phyloP scores from a whole-genome alignment of 2,797 vertebrate genomes.

The Halcyon smyrnensis region DNA sequence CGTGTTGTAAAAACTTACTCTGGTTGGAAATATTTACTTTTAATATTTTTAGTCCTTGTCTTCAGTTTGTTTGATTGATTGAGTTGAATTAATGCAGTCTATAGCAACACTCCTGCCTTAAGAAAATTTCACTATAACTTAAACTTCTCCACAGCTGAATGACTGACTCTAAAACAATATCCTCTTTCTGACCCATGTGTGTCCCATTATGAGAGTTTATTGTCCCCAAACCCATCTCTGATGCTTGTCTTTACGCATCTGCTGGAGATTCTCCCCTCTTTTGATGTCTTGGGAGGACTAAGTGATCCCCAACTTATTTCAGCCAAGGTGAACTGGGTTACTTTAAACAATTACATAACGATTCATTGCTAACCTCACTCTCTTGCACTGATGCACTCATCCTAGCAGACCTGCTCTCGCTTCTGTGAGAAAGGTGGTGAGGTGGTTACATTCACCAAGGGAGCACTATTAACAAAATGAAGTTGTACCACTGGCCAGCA shows the following conservation, averaged over 20 bases:
- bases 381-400: not conserved
- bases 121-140: not conserved
- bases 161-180: not conserved
- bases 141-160: not conserved
- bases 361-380: not conserved
- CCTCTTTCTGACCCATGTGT: not conserved
- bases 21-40: slow-evolving; percentile 12
- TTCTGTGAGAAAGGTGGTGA: not conserved
- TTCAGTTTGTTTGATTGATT: not conserved
- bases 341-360: not conserved
- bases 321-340: not conserved
- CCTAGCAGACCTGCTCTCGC: not conserved
- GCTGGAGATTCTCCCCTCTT: not conserved
- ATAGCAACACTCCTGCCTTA: not conserved
- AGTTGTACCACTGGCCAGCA: not conserved
- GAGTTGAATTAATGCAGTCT: not conserved
- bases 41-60: not conserved
- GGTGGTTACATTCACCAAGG: not conserved
- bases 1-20: not conserved
- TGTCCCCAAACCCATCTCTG: not conserved
- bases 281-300: not conserved
- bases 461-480: not conserved
- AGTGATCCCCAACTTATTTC: not conserved
- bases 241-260: not conserved
- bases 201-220: not conserved